Evolutionary conservation across 2,797 vertebrate species (phyloP).

Genomic region (Xenopus petersii): DNA sequence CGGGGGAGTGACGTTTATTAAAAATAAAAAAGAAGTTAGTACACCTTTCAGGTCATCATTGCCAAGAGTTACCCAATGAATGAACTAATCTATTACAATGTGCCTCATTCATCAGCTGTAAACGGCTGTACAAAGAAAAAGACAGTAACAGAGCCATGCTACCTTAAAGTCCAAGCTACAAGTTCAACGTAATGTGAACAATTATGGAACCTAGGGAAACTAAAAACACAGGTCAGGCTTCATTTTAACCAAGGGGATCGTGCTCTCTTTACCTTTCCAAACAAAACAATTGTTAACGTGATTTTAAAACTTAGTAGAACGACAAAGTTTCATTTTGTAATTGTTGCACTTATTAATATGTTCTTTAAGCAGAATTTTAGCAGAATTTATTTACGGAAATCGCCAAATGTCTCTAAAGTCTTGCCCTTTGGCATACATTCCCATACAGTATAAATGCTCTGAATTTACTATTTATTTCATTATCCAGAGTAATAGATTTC

Average conservation of each 20-base stretch:
- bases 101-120: conserved; percentile 89
- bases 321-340: no score
- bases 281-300: no score
- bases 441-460: no score
- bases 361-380: no score
- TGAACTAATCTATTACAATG: conserved; percentile 87
- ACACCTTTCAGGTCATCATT: conserved; percentile 89
- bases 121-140: conserved; percentile 79
- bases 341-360: no score
- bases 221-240: conserved; percentile 63
- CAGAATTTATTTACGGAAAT: no score
- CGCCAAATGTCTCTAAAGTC: no score
- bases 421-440: no score
- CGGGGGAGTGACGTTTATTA: neutral
- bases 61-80: conserved; percentile 80
- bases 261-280: conserved; percentile 2
- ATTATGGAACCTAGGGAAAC: conserved; percentile 59
- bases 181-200: conserved; percentile 74
- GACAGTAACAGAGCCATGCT: conserved; percentile 92
- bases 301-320: no score
- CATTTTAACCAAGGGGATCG: conserved; percentile 64
- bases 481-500: no score
- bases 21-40: conserved; percentile 57
- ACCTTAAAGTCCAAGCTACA: conserved; percentile 97
- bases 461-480: no score